Evolutionary conservation across 2,797 vertebrate species (phyloP).

Genomic region (Lacerta viridis): DNA sequence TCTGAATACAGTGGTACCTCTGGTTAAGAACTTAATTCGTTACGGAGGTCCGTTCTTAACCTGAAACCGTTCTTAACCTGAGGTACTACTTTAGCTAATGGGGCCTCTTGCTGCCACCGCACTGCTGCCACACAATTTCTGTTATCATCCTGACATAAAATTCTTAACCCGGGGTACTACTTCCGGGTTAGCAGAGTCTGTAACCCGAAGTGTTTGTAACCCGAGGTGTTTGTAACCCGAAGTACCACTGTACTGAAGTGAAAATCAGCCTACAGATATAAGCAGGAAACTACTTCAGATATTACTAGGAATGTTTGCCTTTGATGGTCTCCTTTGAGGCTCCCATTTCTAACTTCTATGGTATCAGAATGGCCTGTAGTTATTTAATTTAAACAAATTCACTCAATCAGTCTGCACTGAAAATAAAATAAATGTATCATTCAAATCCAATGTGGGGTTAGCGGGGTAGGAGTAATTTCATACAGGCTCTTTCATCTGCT

Average conservation of each 20-base stretch:
- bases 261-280: conserved; percentile 56
- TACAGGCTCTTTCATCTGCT: background rate
- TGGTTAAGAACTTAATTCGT: no score
- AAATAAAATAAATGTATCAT: conserved; percentile 56
- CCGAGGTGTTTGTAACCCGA: no score
- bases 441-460: conserved; percentile 9
- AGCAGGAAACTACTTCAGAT: conserved; percentile 3
- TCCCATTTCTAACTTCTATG: conserved; percentile 60
- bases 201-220: no score
- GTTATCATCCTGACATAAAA: no score
- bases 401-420: conserved; percentile 49
- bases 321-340: conserved; percentile 50
- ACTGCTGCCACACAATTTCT: no score
- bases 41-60: no score
- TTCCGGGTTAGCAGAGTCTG: no score
- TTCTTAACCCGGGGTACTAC: no score
- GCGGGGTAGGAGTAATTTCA: background rate
- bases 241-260: conserved; percentile 13
- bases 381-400: conserved; percentile 66
- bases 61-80: no score
- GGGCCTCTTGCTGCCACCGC: no score
- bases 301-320: conserved; percentile 37
- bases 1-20: conserved; percentile 29
- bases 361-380: conserved; percentile 30
- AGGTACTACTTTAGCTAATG: no score